phyloP scores from a whole-genome alignment of 2,888 invertebrate genomes.

The Aleiodes alternator region DNA sequence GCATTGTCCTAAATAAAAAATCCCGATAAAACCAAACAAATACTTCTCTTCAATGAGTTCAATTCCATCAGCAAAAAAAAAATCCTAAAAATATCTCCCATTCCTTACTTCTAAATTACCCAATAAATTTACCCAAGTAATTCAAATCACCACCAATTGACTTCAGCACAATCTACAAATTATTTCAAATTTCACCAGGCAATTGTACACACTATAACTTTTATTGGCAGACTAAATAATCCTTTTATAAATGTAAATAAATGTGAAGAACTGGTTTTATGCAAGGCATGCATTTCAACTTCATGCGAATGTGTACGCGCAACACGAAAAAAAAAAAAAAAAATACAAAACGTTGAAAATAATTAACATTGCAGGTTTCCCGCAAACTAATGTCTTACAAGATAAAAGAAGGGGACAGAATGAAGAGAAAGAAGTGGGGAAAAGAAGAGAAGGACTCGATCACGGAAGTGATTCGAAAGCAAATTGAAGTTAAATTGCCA shows the following conservation, averaged over 20 bases:
- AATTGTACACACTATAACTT: constrained; percentile 12
- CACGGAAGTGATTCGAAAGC: constrained; percentile 29
- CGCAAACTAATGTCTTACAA: constrained; percentile 30
- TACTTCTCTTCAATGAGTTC: too few species aligned
- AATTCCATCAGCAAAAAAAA: too few species aligned
- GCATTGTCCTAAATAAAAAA: too few species aligned
- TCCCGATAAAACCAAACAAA: too few species aligned
- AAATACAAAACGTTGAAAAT: constrained; percentile 14
- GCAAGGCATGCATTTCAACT: neutral
- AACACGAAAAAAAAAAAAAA: neutral
- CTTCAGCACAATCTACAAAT: neutral
- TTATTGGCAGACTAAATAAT: neutral
- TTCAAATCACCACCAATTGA: too few species aligned
- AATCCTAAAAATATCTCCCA: too few species aligned
- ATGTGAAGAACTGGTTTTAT: constrained; percentile 30
- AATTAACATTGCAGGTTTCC: constrained; percentile 36
- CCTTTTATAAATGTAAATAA: too few species aligned
- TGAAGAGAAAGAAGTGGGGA: too few species aligned
- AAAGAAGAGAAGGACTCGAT: constrained; percentile 5
- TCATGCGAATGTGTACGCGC: neutral
- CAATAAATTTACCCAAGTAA: too few species aligned
- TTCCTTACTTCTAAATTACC: too few species aligned
- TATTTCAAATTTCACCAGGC: constrained; percentile 7
- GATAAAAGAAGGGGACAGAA: constrained; percentile 26
- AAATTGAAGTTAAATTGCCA: constrained; percentile 53